phyloP scores from a whole-genome alignment of 2,113 vertebrate species.

The Plotosus lineatus region DNA sequence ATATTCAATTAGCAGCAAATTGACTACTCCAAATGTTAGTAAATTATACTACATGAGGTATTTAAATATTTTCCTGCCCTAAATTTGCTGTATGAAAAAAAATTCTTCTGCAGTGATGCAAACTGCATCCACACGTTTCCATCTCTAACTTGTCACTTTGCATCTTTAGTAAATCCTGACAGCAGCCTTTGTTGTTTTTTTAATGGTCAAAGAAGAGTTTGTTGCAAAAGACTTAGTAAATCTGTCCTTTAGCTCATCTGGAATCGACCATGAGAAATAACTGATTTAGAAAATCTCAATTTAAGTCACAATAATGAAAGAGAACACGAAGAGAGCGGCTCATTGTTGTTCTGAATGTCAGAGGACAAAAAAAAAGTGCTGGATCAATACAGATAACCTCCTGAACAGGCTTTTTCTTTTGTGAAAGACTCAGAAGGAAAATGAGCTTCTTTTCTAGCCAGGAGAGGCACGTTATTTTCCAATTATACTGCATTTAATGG shows the following conservation, averaged over 20 bases:
- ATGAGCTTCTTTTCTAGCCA: conserved; percentile 35
- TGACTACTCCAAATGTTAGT: no score
- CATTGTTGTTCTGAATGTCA: conserved; percentile 27
- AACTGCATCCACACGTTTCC: no score
- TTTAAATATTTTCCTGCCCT: no score
- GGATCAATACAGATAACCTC: conserved; percentile 38
- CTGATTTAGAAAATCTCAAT: neutral
- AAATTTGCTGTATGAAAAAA: no score
- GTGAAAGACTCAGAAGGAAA: conserved; percentile 26
- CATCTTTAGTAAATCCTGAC: no score
- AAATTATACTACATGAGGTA: no score
- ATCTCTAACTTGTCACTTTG: no score
- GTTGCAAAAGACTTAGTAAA: neutral
- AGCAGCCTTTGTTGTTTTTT: neutral
- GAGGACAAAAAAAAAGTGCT: conserved; percentile 10
- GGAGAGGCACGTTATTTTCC: conserved; percentile 36
- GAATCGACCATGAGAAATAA: neutral
- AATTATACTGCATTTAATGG: conserved; percentile 41
- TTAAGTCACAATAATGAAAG: neutral
- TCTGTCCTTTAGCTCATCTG: no score
- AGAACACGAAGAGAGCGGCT: neutral
- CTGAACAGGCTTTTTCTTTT: conserved; percentile 28
- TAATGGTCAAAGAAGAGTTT: neutral
- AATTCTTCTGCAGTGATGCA: no score
- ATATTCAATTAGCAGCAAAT: no score